Base-by-base conservation (phyloP, 2,888 invertebrate species). In the Caenorhabditis virilis region DNA sequence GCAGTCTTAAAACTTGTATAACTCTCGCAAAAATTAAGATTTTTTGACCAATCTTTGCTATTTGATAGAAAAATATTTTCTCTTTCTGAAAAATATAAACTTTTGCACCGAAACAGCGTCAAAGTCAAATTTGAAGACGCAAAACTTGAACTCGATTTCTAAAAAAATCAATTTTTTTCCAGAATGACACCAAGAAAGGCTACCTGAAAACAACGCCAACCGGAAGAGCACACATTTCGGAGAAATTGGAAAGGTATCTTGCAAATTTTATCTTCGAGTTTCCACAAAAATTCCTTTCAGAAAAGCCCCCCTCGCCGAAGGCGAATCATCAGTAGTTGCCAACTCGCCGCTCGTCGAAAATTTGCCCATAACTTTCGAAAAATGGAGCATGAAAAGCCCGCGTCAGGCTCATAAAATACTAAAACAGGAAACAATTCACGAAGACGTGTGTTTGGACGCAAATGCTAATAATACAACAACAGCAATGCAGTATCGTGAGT, bases 271-370 rank as follows among this genome's bases (percentile, higher is more conserved):
- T n/a, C n/a, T n/a, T n/a, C n/a, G n/a, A n/a, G n/a, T n/a, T n/a
- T n/a, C n/a, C n/a, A n/a, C n/a, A n/a, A n/a, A n/a, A n/a, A n/a
- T n/a, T n/a, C n/a, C n/a, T n/a, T n/a, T n/a, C n/a, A n/a, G 36
- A 36, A 36, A 36, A 3, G 79, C 79, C 7, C 79, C 79, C 3
- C 52, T 79, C 46, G 79, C 79, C 7, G 76, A 77, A 43, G 64
- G 61, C 41, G 79, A 79, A 53, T 75, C 77, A 5, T 62, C 75
- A 0, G 74, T 74, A 0, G 77, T 79, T 1, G 79, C 71, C 20
- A 76, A 80, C 61, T 77, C 77, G 50, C 79, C 79, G 22, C 63
- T 73, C 36, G 78, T 79, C 42, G 79, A 79, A 54, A 55, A 74
- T 47, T 68, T 74, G 18, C 79, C 79, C 38, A 67, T 69, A 26